Evolutionary conservation across 2,888 invertebrate species (phyloP), one percentile per base, ranked within the genome.

Genomic region (Myopa testacea): DNA sequence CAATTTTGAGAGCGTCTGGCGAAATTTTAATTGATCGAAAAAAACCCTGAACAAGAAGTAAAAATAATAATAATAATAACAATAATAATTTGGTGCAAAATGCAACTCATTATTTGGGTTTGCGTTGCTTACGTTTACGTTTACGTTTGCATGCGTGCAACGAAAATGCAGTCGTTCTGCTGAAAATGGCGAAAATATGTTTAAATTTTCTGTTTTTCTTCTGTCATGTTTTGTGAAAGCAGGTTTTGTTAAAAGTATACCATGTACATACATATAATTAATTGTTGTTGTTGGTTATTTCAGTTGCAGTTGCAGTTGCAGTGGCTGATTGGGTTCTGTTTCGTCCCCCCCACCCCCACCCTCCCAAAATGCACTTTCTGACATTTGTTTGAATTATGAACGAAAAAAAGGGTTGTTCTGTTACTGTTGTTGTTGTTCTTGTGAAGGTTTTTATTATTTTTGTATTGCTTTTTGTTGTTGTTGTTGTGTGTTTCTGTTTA

Each of bases 311-410:
- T 78, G 78, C 73, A 70, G 70, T 62, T 67, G 67, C 60, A 58
- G 37, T 60, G 67, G 72, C 37, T 52, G 26, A 26, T 26, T 26
- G 26, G 26, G 26, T 26, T 26, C 26, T 65, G 3, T 37, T 50
- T 34, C 14, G 34, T 67, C 26, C 26, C 2, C 26, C 26, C 26
- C 2, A 26, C 2, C 26, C 60, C 12, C 71, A 80, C 10, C 16
- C 10, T 5, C n/a, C 14, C n/a, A 16, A 14, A 81, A 81, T 83
- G 65, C 74, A 74, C 82, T 84, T 84, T 85, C 85, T 82, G 85
- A 85, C 84, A 86, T 86, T 86, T 87, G 84, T 84, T 85, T 85
- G 85, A 85, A 84, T 85, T 73, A 86, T 85, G 84, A 83, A 83
- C 83, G 84, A n/a, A n/a, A 84, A 78, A 81, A 83, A 82, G 86